These are phyloP conservation scores for Yoshiicerus persimilis DNA, from an alignment of 1,140 invertebrate species.

Conservation along the genomic window DNA sequence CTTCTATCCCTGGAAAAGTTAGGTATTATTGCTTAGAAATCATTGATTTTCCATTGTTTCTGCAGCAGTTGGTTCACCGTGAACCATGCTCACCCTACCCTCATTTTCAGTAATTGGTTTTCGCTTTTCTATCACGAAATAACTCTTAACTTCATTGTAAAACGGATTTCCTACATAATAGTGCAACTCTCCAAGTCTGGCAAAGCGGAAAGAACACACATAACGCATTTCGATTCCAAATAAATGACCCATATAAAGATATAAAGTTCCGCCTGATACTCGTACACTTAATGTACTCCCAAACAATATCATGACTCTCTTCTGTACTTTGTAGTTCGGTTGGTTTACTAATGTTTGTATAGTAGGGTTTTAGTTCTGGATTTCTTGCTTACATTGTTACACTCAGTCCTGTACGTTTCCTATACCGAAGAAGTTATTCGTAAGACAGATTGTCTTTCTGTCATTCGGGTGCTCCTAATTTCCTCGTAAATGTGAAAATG, in stretches of 20 bases:
- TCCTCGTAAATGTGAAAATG: too few species aligned
- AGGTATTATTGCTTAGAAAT: background rate
- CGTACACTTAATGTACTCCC: too few species aligned
- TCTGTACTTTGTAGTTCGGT: background rate
- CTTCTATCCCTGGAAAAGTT: background rate
- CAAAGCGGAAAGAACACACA: background rate
- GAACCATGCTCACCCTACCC: background rate
- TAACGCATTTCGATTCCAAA: background rate
- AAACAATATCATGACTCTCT: too few species aligned
- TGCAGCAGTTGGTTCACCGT: conserved; percentile 1
- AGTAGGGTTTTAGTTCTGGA: background rate
- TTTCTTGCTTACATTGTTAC: background rate
- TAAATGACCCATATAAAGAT: background rate
- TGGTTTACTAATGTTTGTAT: background rate
- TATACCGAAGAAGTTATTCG: background rate
- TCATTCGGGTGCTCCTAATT: background rate
- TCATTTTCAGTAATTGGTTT: conserved; percentile 18
- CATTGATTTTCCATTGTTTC: background rate
- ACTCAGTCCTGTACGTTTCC: background rate
- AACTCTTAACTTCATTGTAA: conserved; percentile 4
- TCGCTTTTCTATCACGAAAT: background rate
- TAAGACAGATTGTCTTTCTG: background rate
- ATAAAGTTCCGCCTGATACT: too few species aligned
- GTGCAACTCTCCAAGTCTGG: background rate
- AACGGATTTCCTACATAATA: background rate